Percentiles rank a stretch among this genome's conserved stretches.
Evolutionary conservation across 1,140 invertebrate genomes (phyloP).

Genomic region (Chelonus insularis): DNA sequence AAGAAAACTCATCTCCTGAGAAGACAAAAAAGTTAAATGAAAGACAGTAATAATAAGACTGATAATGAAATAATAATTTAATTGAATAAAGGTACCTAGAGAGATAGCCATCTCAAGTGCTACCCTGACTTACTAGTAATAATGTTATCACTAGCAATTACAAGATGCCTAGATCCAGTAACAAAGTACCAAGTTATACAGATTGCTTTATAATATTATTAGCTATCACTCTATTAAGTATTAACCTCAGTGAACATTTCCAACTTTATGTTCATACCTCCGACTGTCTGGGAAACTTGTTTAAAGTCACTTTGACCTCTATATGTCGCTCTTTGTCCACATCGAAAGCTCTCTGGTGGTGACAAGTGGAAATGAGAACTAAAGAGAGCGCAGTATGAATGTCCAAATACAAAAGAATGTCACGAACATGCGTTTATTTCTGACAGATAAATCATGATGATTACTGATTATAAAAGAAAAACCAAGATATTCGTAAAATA

Average conservation of each 20-base stretch:
- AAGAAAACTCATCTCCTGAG: no score
- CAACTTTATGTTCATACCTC: background rate
- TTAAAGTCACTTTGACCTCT: conserved; percentile 32
- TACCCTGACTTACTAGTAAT: conserved; percentile 48
- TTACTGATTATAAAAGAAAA: no score
- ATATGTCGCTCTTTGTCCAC: background rate
- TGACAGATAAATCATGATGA: no score
- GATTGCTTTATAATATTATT: conserved; percentile 61
- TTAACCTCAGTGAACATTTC: background rate
- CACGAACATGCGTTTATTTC: background rate
- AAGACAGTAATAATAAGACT: no score
- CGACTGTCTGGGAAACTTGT: background rate
- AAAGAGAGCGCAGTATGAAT: conserved; percentile 7
- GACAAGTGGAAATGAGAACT: conserved; percentile 50
- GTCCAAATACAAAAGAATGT: conserved; percentile 1
- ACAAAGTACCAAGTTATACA: conserved; percentile 57
- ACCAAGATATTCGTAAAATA: no score
- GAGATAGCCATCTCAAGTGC: background rate
- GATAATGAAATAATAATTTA: no score
- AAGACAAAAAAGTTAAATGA: no score
- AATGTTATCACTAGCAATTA: conserved; percentile 56
- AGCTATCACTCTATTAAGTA: conserved; percentile 57
- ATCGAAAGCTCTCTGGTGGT: conserved; percentile 31
- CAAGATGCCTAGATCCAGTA: conserved; percentile 32
- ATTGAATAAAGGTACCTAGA: no score